Evolutionary conservation across 2,888 invertebrate genomes (phyloP), one percentile per base, ranked within the genome.

Genomic region (Thumatha senex): DNA sequence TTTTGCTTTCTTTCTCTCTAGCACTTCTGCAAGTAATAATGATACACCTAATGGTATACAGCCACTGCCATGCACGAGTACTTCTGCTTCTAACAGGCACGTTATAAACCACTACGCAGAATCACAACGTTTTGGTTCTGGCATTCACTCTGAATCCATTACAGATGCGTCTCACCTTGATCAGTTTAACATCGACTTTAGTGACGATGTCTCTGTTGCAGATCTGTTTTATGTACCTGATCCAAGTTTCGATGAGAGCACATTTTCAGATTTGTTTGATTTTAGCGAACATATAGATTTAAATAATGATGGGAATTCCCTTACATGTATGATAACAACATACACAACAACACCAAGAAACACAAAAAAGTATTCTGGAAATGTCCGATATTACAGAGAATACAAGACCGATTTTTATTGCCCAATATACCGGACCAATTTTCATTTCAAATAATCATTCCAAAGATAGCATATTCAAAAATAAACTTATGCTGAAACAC

Each of bases 201-300:
- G 45, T 45, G 45, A 45, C 36, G 45, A 45, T 36, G 45, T 35
- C 45, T 45, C 45, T 35, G 45, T 45, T 36, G 45, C 45, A 24
- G 45, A 45, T 45, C 45, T 18, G 24, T 24, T 35, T 35, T 45
- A 45, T 24, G n/a, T 45, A 45, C 45, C 45, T 45, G 36, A 45
- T 35, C 36, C 18, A 45, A 36, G 35, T 18, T 45, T 45, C 35
- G 45, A 45, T 24, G 45, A 45, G 18, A 34, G 45, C 45, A 35
- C 18, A 45, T 14, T 44, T 34, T 36, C 45, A 45, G 45, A 45
- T 7, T 45, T 35, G 12, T 35, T 35, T n/a, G 35, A 35, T 35
- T 35, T 35, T 35, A 35, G 11, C 35, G 35, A 35, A 3, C n/a
- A n/a, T n/a, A n/a, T 35, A 35, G 35, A 10, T 35, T 35, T 12